Evolutionary conservation across 2,113 vertebrate genomes (phyloP), one percentile per base, ranked within the genome.

Genomic region (Trogon melanurus): DNA sequence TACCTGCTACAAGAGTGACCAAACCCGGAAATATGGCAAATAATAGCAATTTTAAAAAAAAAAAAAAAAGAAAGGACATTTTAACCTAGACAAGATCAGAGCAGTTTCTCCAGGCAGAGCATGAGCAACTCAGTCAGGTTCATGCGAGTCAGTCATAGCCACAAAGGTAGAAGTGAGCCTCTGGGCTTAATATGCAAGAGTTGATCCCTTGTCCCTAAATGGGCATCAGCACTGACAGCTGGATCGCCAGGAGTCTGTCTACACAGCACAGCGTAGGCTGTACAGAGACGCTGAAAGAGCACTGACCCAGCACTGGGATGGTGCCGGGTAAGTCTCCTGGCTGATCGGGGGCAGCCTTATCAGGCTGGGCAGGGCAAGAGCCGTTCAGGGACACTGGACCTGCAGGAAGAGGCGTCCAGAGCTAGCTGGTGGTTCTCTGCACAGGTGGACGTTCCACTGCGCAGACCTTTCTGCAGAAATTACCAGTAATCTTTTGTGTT

Each of bases 161-260:
- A 88, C 92, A 92, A 93, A 96, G 78, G 92, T 34, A 95, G 76
- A 81, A 93, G 72, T 41, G 61, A 91, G 79, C 83, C 76, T 83
- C 82, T 91, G 83, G 86, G 85, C 92, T 94, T 93, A 62, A 57
- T 72, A 61, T 66, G 58, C 69, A 84, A 50, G 85, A 96, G 62
- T 54, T 89, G 90, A 91, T 95, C 80, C 73, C 80, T 75, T 72
- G 83, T 87, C 88, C 91, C 79, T 81, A 89, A 86, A 89, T 86
- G 79, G 69, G 57, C 66, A 79, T 89, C 76, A 81, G 50, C 85
- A 74, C 30, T 87, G 88, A 86, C 57, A 96, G 72, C 19, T 60
- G 76, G 74, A 79, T 87, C 79, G 75, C 88, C 70, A 79, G 84
- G 36, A 81, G 48, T 48, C 9, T 2, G 4, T 51, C 60, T 58